Evolutionary conservation across 2,113 vertebrate genomes (phyloP).

Genomic region (Oryzias javanicus): DNA sequence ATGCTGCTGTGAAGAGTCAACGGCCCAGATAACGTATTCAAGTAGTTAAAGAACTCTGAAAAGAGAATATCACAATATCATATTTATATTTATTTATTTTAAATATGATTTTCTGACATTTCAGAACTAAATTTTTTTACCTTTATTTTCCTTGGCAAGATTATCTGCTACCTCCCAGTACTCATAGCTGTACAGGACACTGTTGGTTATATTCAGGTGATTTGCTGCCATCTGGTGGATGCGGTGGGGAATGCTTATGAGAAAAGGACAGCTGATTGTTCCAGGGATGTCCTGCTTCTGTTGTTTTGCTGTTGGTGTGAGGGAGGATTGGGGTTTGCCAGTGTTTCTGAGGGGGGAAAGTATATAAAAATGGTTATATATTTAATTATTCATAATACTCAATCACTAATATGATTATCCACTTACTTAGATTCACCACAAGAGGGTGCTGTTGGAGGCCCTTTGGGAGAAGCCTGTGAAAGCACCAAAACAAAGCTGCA

Average conservation of each 20-base stretch:
- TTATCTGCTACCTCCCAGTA: constrained; percentile 99
- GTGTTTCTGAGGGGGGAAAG: constrained; percentile 75
- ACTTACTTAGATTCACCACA: constrained; percentile 91
- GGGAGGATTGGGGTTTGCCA: constrained; percentile 71
- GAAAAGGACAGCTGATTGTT: constrained; percentile 77
- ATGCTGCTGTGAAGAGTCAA: constrained; percentile 97
- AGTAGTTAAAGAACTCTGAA: constrained; percentile 96
- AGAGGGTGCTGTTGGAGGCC: constrained; percentile 79
- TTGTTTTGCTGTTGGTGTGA: constrained; percentile 84
- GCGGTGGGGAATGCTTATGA: constrained; percentile 94
- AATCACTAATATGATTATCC: constrained; percentile 2
- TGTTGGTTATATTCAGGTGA: constrained; percentile 98
- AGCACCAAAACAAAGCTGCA: constrained; percentile 12
- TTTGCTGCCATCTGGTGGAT: constrained; percentile 99
- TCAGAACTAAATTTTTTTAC: constrained; percentile 53
- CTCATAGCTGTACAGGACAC: constrained; percentile 97
- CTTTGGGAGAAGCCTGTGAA: constrained; percentile 89
- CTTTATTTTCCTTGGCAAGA: constrained; percentile 94
- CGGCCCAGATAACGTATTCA: constrained; percentile 93
- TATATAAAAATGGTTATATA: neutral
- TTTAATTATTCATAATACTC: neutral
- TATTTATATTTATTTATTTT: neutral
- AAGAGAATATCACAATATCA: constrained; percentile 20
- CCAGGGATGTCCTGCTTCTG: constrained; percentile 82
- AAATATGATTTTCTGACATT: no score